A percentile compares a stretch with the other conserved stretches of the same genome.
phyloP scores from a whole-genome alignment of 2,113 vertebrate genomes.

The Thalassarche chlororhynchos region DNA sequence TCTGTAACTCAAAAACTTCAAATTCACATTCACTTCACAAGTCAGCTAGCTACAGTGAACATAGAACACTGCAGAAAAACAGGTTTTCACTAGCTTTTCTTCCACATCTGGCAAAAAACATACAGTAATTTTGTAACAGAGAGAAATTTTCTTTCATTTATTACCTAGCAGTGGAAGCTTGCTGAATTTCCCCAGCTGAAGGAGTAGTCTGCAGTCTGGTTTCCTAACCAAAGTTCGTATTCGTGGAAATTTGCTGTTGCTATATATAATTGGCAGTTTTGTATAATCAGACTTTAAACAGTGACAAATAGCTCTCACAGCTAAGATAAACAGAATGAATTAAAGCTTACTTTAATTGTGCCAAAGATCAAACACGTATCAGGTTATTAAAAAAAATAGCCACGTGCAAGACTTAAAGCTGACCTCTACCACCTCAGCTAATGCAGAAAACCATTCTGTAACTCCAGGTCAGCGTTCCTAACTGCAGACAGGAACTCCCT shows the following conservation, averaged over 20 bases:
- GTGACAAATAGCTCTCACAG: background rate
- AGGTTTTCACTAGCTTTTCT: background rate
- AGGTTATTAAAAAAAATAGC: background rate
- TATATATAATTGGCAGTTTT: background rate
- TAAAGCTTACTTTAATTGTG: background rate
- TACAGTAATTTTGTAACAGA: background rate
- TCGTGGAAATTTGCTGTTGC: background rate
- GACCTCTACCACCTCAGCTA: background rate
- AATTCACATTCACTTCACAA: background rate
- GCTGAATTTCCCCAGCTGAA: background rate
- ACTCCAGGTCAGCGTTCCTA: background rate
- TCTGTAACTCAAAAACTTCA: background rate
- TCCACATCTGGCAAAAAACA: background rate
- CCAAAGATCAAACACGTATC: background rate
- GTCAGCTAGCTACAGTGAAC: background rate
- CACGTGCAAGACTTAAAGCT: background rate
- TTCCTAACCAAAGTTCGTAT: background rate
- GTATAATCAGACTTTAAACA: background rate
- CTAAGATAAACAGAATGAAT: background rate
- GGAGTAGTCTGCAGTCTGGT: background rate
- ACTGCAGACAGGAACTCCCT: background rate
- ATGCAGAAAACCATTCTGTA: background rate
- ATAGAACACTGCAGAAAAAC: background rate
- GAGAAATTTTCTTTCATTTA: background rate
- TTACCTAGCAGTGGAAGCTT: background rate